Conservation (phyloP, 2,888 invertebrate species). For the Polia nebulosa region DNA sequence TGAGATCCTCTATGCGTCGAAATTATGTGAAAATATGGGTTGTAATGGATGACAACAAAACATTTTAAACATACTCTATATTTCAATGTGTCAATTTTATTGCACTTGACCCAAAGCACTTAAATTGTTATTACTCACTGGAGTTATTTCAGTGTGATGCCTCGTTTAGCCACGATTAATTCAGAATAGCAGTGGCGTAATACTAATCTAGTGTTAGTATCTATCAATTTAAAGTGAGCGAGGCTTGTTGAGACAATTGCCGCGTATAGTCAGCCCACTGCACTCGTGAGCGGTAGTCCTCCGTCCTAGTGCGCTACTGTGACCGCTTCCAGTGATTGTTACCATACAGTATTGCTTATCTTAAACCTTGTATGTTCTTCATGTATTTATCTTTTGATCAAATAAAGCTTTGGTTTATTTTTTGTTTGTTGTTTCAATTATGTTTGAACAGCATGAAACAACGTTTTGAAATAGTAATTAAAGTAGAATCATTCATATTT, state of each 20-base stretch:
- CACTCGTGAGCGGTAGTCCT: slow-evolving; percentile 9
- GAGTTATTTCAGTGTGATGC: slow-evolving; percentile 30
- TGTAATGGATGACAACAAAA: not conserved
- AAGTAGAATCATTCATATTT: not conserved
- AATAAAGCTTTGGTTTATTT: slow-evolving; percentile 58
- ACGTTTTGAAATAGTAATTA: slow-evolving; percentile 15
- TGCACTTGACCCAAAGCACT: slow-evolving; percentile 18
- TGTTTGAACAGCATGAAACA: slow-evolving; percentile 55
- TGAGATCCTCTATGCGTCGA: not conserved
- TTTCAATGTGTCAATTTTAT: slow-evolving; percentile 6
- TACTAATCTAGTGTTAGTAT: not conserved
- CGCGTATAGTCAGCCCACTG: slow-evolving; percentile 25
- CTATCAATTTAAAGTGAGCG: slow-evolving; percentile 27
- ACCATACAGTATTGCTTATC: slow-evolving; percentile 52
- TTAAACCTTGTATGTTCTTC: slow-evolving; percentile 50
- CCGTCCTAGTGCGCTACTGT: slow-evolving; percentile 21
- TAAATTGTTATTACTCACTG: slow-evolving; percentile 12
- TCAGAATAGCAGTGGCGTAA: slow-evolving; percentile 47
- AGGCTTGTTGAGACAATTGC: slow-evolving; percentile 27
- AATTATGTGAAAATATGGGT: not conserved
- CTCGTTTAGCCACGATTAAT: slow-evolving; percentile 22
- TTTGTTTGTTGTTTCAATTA: slow-evolving; percentile 62
- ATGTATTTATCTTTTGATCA: slow-evolving; percentile 55
- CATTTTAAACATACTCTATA: not conserved
- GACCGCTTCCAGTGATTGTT: slow-evolving; percentile 58